A percentile compares a stretch with the other conserved stretches of the same genome.
Evolutionary conservation across 2,113 vertebrate genomes (phyloP).

Genomic region (Tyrannus savana): DNA sequence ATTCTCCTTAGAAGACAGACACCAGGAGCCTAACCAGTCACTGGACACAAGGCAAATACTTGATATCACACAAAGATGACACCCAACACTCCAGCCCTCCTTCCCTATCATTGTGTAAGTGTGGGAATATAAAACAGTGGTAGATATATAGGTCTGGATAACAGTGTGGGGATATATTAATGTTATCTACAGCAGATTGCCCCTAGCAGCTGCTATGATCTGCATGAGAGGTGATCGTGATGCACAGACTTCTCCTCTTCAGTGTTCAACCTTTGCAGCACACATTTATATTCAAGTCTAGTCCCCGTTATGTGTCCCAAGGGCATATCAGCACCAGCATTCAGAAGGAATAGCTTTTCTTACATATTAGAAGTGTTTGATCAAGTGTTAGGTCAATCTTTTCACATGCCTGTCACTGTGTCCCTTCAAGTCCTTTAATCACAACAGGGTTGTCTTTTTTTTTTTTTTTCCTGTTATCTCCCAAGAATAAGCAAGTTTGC

Average conservation of each 20-base stretch:
- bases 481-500: not conserved
- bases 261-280: not conserved
- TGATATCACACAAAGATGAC: not conserved
- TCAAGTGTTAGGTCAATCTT: slow-evolving; percentile 8
- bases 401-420: not conserved
- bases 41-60: not conserved
- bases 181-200: not conserved
- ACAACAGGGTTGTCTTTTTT: rapidly evolving
- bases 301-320: not conserved
- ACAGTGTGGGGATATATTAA: not conserved
- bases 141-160: not conserved
- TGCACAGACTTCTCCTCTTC: not conserved
- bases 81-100: not conserved
- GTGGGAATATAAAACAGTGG: not conserved
- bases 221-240: not conserved
- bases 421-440: slow-evolving; percentile 17
- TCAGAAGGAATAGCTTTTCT: not conserved
- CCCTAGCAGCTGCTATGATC: not conserved
- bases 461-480: not conserved
- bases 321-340: not conserved
- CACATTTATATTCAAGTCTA: not conserved
- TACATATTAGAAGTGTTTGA: not conserved
- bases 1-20: not conserved
- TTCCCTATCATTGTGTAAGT: not conserved
- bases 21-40: not conserved